phyloP scores from a whole-genome alignment of 2,888 invertebrate species.

The Frankliniella intonsa region DNA sequence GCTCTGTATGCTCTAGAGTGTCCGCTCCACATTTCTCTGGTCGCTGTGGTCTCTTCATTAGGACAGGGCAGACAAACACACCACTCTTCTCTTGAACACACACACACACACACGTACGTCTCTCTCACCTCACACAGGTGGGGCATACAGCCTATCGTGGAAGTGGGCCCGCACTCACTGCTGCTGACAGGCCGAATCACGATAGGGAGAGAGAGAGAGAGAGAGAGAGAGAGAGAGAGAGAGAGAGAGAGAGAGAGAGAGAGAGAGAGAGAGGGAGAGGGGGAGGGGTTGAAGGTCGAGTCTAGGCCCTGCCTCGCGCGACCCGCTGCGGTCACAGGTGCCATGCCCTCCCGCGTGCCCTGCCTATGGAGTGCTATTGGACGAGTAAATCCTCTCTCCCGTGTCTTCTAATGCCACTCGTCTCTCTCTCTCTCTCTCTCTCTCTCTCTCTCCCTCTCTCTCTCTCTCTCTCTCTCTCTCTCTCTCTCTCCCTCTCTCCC shows the following conservation, averaged over 20 bases:
- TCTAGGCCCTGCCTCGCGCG: constrained; percentile 35
- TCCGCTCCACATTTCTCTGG: too few relatives aligned
- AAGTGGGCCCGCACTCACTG: too few relatives aligned
- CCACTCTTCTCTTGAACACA: background rate
- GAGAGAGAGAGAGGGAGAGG: background rate
- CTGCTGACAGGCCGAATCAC: too few relatives aligned
- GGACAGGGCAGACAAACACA: too few relatives aligned
- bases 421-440: constrained; percentile 29
- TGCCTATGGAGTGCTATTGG: background rate
- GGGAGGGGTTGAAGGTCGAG: constrained; percentile 29
- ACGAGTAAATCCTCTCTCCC: too few relatives aligned
- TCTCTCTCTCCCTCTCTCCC: background rate
- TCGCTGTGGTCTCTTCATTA: too few relatives aligned
- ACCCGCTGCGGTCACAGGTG: constrained; percentile 42
- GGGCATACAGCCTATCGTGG: too few relatives aligned
- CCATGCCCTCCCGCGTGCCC: too few relatives aligned
- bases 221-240: background rate
- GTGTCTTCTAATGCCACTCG: too few relatives aligned
- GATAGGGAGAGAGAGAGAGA: background rate
- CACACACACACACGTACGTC: background rate
- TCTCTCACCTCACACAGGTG: too few relatives aligned
- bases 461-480: constrained; percentile 25
- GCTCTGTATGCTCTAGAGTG: too few relatives aligned
- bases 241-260: background rate
- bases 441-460: background rate